Evolutionary conservation across 2,113 vertebrate genomes (phyloP).

Genomic region (Psittacara wagleri): DNA sequence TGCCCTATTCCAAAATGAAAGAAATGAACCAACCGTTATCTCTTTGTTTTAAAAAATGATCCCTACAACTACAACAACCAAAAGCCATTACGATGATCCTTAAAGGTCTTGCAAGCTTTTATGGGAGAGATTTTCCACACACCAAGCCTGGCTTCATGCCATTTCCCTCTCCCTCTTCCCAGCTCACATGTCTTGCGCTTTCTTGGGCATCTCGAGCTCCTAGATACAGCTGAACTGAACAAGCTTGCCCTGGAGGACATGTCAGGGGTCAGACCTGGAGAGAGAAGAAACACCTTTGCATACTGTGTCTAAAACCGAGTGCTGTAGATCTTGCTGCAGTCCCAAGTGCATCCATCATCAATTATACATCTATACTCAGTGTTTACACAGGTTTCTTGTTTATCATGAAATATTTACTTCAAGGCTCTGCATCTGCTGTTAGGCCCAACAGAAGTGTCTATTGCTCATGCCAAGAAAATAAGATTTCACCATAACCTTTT

Average conservation of each 20-base stretch:
- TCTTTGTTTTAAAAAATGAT: constrained; percentile 57
- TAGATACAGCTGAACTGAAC: not conserved
- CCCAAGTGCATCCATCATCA: not conserved
- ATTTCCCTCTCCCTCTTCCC: not conserved
- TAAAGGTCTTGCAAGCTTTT: constrained; percentile 27
- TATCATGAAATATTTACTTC: constrained; percentile 51
- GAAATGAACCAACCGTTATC: constrained; percentile 14
- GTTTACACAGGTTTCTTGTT: constrained; percentile 49
- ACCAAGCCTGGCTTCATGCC: not conserved
- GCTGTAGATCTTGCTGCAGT: not conserved
- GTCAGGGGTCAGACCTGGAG: not conserved
- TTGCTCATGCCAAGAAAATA: not conserved
- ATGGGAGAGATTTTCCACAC: not conserved
- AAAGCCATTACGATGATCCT: not conserved
- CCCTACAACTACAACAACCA: constrained; percentile 20
- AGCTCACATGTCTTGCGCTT: not conserved
- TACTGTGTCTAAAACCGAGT: not conserved
- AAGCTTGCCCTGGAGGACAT: not conserved
- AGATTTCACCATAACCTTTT: not conserved
- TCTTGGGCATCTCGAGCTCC: not conserved
- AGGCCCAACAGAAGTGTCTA: not conserved
- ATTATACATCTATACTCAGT: constrained; percentile 26
- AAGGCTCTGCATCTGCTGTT: constrained; percentile 20
- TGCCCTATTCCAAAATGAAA: constrained; percentile 53
- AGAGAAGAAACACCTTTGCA: not conserved